Conservation (phyloP, 2,113 vertebrate species). For the Leptocoma aspasia region DNA sequence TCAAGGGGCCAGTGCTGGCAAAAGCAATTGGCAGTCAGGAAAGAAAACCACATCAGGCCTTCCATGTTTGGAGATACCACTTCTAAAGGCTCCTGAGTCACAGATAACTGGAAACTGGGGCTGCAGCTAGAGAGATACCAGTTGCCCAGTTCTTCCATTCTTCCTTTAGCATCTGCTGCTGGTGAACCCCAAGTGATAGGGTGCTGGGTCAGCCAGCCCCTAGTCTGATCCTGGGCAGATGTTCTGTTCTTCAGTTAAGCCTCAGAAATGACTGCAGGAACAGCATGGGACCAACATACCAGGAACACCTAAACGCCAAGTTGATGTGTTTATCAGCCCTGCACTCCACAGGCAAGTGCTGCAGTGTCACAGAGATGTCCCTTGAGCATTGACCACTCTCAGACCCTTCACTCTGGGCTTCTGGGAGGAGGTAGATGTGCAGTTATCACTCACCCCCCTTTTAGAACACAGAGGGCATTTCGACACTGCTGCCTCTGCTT, state of each 20-base stretch:
- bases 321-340: not conserved
- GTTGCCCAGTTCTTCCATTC: not conserved
- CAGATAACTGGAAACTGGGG: not conserved
- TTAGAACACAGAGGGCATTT: not conserved
- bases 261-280: slow-evolving; percentile 6
- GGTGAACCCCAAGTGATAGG: not conserved
- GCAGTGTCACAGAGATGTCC: not conserved
- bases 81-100: not conserved
- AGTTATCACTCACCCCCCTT: not conserved
- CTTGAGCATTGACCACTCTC: rapidly evolving
- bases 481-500: not conserved
- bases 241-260: not conserved
- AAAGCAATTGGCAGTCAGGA: not conserved
- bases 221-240: not conserved
- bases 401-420: not conserved
- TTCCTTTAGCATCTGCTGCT: not conserved
- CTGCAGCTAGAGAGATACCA: not conserved
- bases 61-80: not conserved
- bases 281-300: not conserved
- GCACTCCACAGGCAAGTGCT: not conserved
- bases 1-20: not conserved
- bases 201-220: not conserved
- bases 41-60: not conserved
- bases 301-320: not conserved
- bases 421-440: not conserved